Evolutionary conservation across 2,888 invertebrate species (phyloP), one percentile per base, ranked within the genome.

Genomic region (Proisotoma minuta): DNA sequence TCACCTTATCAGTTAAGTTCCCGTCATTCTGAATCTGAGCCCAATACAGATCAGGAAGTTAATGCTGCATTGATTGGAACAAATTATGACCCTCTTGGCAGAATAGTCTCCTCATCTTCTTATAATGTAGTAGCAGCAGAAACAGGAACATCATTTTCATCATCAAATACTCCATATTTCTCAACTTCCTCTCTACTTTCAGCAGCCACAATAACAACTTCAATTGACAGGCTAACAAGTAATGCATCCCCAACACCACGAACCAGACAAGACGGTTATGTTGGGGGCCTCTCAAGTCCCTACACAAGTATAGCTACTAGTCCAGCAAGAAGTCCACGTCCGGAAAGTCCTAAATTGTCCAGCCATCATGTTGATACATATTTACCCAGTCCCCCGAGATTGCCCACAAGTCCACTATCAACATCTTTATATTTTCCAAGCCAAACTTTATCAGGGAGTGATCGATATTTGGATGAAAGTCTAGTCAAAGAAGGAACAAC

Each of bases 11-110:
- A 83, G 73, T 84, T 85, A 1, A 84, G 83, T 72, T 86, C 85
- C 12, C 78, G 85, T 59, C 76, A 85, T 50, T 85, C 85, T 15
- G 79, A 62, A 48, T 62, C 65, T 48, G 68, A 69, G 40, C 82
- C 63, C 43, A 79, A 82, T 24, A 82, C 83, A 56, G 87, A 88
- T 75, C 84, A 84, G 75, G 83, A 85, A 75, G 82, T 84, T 49
- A 81, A 81, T 1, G 72, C 75, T 8, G 72, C 73, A 2, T 61
- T 75, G 2, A 72, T 71, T 47, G 71, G 70, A 63, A 68, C 69
- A 63, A 71, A 71, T 60, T 71, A 69, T 59, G 71, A 71, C 39
- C 62, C 68, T 5, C 53, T 69, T 39, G 67, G 68, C 34, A 62
- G 69, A 1, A 63, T 72, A 48, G 64, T 68, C 24, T 60, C 66